These are phyloP conservation scores for Colletes latitarsis DNA, from an alignment of 1,140 invertebrate species.

Conservation along the genomic window DNA sequence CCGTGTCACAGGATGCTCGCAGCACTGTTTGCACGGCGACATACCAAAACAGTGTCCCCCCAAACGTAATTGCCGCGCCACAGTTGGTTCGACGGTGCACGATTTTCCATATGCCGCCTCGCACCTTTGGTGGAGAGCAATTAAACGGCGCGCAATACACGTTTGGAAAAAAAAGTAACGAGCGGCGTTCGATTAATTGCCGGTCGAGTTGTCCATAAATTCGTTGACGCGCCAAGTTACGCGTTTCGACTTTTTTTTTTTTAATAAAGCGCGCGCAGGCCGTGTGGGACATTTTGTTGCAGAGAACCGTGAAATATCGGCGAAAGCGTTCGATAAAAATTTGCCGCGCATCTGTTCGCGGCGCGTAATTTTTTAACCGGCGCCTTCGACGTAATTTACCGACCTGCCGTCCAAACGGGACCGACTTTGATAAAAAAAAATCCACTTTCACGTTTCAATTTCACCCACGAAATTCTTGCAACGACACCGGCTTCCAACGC, in stretches of 20 bases:
- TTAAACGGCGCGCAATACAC: conserved; percentile 4
- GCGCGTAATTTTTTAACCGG: background rate
- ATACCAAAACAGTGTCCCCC: no score
- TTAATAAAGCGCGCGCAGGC: background rate
- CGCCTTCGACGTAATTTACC: background rate
- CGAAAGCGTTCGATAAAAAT: conserved; percentile 11
- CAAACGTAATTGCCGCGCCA: no score
- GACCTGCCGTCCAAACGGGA: background rate
- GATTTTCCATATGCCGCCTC: background rate
- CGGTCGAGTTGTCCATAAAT: conserved; percentile 10
- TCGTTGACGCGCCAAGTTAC: background rate
- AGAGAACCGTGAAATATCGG: conserved; percentile 25
- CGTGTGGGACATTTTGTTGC: no score
- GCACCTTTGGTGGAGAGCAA: background rate
- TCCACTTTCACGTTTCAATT: background rate
- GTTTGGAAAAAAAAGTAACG: background rate
- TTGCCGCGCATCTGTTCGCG: background rate
- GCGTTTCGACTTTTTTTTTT: background rate
- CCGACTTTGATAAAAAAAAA: background rate
- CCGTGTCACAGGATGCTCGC: no score
- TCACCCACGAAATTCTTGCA: no score
- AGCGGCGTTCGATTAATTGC: conserved; percentile 13
- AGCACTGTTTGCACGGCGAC: no score
- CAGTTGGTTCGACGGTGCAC: no score
- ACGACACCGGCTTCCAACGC: no score